Percentiles rank a stretch among this genome's conserved stretches.
Evolutionary conservation across 2,888 invertebrate genomes (phyloP).

Genomic region (Coelopa pilipes): DNA sequence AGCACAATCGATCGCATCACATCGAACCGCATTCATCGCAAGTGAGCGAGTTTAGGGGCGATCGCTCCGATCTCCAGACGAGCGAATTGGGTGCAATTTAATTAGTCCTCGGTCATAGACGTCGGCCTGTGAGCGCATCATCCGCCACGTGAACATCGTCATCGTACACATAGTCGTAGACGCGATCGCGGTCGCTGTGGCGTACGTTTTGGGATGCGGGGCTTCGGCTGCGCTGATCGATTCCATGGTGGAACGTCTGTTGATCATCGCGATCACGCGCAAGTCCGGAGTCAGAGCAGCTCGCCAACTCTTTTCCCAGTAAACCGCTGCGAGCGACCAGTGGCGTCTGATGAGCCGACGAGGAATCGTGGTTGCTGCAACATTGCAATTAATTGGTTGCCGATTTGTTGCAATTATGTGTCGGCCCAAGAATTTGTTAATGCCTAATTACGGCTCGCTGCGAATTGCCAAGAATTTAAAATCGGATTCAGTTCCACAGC

Average conservation of each 20-base stretch:
- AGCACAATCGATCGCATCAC: background rate
- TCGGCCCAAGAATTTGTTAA: background rate
- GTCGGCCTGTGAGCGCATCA: background rate
- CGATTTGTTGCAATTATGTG: constrained; percentile 23
- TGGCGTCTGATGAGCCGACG: no score
- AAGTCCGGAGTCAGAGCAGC: no score
- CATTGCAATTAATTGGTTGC: constrained; percentile 16
- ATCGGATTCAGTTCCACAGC: no score
- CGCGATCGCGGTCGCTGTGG: background rate
- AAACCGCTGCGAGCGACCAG: no score
- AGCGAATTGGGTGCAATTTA: no score
- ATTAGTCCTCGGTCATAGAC: no score
- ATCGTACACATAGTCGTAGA: background rate
- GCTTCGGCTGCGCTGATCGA: no score
- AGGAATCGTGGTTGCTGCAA: background rate
- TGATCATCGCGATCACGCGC: no score
- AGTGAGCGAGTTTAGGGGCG: background rate
- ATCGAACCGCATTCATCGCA: background rate
- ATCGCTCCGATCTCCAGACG: no score
- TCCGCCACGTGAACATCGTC: background rate
- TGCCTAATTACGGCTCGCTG: background rate
- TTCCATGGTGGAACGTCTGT: no score
- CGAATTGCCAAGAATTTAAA: background rate
- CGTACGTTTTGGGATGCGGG: no score
- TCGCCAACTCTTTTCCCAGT: no score